phyloP scores from a whole-genome alignment of 2,888 invertebrate species.

The Erannis defoliaria region DNA sequence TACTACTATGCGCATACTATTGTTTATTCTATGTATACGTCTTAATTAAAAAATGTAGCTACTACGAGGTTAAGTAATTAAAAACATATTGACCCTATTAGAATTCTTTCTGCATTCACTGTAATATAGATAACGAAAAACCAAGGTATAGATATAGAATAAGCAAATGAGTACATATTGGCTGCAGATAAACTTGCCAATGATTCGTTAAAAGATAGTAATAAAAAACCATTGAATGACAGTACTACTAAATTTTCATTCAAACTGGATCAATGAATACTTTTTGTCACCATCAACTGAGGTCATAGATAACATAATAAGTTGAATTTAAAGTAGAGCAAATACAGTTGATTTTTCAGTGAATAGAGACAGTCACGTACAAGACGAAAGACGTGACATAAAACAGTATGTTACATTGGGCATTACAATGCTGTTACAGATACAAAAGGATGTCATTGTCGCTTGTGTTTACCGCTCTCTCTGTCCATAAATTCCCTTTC shows the following conservation, averaged over 20 bases:
- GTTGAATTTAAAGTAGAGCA: neutral
- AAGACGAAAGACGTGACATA: conserved; percentile 45
- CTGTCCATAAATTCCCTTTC: conserved; percentile 45
- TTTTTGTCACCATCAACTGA: conserved; percentile 4
- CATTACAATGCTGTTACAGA: conserved; percentile 47
- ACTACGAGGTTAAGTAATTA: too few species aligned
- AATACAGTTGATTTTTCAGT: conserved; percentile 7
- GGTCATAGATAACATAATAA: neutral
- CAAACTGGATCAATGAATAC: conserved; percentile 42
- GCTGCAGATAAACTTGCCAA: neutral
- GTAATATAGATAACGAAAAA: too few species aligned
- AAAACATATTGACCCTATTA: too few species aligned
- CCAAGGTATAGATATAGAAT: too few species aligned
- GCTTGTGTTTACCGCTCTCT: conserved; percentile 46
- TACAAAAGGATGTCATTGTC: conserved; percentile 59
- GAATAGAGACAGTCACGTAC: conserved; percentile 22
- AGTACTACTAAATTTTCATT: conserved; percentile 45
- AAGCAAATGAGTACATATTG: too few species aligned
- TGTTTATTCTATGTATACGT: too few species aligned
- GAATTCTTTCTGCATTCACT: too few species aligned
- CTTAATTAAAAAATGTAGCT: too few species aligned
- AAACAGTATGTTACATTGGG: conserved; percentile 38
- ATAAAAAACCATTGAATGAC: conserved; percentile 33
- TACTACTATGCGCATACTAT: too few species aligned
- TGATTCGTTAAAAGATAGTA: neutral